phyloP scores from a whole-genome alignment of 2,797 vertebrate species.

The Staurois parvus region DNA sequence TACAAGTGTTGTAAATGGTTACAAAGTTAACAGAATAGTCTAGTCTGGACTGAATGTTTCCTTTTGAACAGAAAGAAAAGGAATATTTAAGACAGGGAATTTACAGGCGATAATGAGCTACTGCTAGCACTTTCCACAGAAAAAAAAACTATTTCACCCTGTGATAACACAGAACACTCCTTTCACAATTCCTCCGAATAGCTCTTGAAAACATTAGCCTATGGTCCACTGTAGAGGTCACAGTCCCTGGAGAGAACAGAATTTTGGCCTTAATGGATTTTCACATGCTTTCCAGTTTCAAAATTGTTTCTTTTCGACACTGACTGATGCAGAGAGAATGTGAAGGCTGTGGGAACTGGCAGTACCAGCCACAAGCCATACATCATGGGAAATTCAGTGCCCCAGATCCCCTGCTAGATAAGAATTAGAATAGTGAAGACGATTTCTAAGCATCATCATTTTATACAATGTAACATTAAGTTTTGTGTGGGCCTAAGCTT shows the following conservation, averaged over 20 bases:
- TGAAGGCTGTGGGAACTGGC: conserved; percentile 83
- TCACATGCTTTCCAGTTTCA: conserved; percentile 84
- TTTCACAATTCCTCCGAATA: conserved; percentile 73
- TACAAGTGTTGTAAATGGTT: too few relatives aligned
- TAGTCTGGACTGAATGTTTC: too few relatives aligned
- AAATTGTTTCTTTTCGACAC: conserved; percentile 82
- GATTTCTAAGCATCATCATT: neutral
- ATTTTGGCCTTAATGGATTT: conserved; percentile 78
- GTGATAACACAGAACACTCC: too few relatives aligned
- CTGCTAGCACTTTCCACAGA: too few relatives aligned
- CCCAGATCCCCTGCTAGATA: conserved; percentile 60
- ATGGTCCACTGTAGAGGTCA: conserved; percentile 76
- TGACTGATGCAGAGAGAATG: conserved; percentile 83
- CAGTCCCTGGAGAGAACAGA: conserved; percentile 74
- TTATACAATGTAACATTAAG: neutral
- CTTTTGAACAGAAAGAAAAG: too few relatives aligned
- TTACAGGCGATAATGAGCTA: too few relatives aligned
- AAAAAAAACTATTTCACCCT: too few relatives aligned
- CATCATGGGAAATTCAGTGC: conserved; percentile 76
- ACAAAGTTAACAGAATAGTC: too few relatives aligned
- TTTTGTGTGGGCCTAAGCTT: too few relatives aligned
- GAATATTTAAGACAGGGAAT: too few relatives aligned
- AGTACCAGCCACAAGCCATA: conserved; percentile 73
- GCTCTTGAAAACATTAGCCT: conserved; percentile 82
- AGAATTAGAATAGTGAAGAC: conserved; percentile 52